Evolutionary conservation across 2,888 invertebrate species (phyloP).

Genomic region (Anarsia innoxiella): DNA sequence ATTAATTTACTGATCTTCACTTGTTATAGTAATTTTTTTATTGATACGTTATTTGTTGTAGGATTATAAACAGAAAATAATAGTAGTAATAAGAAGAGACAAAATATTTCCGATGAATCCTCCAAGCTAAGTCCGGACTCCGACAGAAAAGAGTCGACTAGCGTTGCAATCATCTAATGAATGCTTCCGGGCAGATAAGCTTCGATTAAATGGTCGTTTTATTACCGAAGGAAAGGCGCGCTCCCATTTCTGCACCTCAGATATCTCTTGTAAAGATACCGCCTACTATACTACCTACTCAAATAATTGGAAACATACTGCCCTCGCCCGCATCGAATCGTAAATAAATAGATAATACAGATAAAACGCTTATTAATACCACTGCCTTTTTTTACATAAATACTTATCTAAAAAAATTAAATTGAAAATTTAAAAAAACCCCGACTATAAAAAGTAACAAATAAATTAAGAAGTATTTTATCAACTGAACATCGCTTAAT

Average conservation of each 20-base stretch:
- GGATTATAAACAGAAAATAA: neutral
- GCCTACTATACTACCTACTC: constrained; percentile 9
- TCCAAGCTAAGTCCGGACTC: no score
- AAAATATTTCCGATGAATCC: no score
- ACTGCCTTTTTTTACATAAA: no score
- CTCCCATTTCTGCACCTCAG: constrained; percentile 66
- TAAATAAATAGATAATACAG: constrained; percentile 14
- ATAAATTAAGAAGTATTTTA: no score
- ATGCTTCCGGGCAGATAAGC: constrained; percentile 74
- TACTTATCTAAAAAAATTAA: no score
- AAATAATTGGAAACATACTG: constrained; percentile 26
- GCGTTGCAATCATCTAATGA: constrained; percentile 76
- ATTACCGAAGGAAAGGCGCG: constrained; percentile 70
- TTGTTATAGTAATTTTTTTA: constrained; percentile 20
- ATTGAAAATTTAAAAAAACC: no score
- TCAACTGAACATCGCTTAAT: no score
- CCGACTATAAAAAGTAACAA: no score
- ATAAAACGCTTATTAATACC: no score
- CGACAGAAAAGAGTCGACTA: constrained; percentile 56
- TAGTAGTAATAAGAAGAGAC: constrained; percentile 21
- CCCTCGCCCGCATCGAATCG: constrained; percentile 8
- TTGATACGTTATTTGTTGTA: neutral
- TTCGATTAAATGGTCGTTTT: constrained; percentile 74
- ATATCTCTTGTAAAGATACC: constrained; percentile 50
- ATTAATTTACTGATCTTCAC: no score